These are phyloP conservation scores for Cossypha heuglini DNA, from an alignment of 2,797 vertebrate species.

Conservation along the genomic window DNA sequence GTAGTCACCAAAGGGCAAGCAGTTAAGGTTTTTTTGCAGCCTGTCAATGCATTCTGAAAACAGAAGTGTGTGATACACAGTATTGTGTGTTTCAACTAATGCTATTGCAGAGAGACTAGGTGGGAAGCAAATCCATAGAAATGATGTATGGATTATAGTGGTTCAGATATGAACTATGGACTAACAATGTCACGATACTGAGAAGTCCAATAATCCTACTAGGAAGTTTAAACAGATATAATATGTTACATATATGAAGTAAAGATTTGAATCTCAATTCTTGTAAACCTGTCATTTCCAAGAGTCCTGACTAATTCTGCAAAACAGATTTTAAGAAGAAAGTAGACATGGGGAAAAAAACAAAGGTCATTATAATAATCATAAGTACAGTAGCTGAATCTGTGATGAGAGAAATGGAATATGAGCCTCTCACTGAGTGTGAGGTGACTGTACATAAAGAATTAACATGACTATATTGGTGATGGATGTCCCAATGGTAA, in stretches of 20 bases:
- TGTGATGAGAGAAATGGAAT: neutral
- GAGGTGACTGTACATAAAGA: neutral
- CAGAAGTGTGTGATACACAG: neutral
- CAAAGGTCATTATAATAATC: neutral
- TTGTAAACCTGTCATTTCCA: neutral
- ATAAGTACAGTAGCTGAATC: neutral
- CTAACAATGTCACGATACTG: neutral
- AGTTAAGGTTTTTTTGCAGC: neutral
- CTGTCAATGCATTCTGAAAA: neutral
- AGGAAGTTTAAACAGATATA: neutral
- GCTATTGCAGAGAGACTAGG: neutral
- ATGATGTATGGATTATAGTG: neutral
- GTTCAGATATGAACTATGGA: neutral
- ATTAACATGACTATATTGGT: neutral
- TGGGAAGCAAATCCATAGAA: neutral
- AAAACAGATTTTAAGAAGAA: neutral
- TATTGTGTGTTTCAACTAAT: accelerated
- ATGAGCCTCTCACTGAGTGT: neutral
- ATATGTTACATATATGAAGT: neutral
- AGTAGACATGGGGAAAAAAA: neutral
- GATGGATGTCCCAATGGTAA: neutral
- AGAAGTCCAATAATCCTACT: neutral
- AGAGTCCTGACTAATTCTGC: neutral
- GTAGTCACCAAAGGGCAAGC: neutral
- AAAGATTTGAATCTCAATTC: neutral